These are phyloP conservation scores for Drosophila macrospina DNA, from an alignment of 2,888 invertebrate species.

Conservation along the genomic window DNA sequence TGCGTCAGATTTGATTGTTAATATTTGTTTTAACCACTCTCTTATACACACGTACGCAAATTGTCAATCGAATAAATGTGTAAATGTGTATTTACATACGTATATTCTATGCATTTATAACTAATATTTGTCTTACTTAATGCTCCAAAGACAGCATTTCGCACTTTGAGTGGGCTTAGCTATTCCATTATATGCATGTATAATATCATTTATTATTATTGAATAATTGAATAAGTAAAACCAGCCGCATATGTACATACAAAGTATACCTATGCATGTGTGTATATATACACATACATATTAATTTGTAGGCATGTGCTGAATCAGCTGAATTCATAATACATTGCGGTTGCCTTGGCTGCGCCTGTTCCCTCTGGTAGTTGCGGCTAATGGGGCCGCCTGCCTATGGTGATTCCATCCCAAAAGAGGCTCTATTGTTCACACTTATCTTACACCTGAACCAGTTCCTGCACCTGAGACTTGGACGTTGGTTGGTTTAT, in stretches of 20 bases:
- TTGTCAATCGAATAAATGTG: slow-evolving; percentile 11
- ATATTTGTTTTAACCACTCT: slow-evolving; percentile 16
- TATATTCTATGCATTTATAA: slow-evolving; percentile 18
- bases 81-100: not conserved
- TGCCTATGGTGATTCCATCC: slow-evolving; percentile 40
- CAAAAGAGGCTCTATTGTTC: slow-evolving; percentile 37
- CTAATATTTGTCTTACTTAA: slow-evolving; percentile 52
- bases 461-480: slow-evolving; percentile 10
- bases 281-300: slow-evolving; percentile 3
- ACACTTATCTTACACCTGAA: slow-evolving; percentile 52
- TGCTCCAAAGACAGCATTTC: slow-evolving; percentile 47
- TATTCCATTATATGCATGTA: slow-evolving; percentile 51
- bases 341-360: slow-evolving; percentile 56
- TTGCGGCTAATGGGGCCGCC: slow-evolving; percentile 68
- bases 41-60: not conserved
- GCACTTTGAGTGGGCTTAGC: slow-evolving; percentile 56
- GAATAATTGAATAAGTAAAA: slow-evolving; percentile 70
- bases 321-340: slow-evolving; percentile 73
- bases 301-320: slow-evolving; percentile 43
- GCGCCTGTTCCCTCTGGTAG: slow-evolving; percentile 33
- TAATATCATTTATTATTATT: slow-evolving; percentile 73
- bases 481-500: slow-evolving; percentile 40
- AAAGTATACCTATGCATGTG: not conserved
- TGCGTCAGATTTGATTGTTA: not conserved
- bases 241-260: slow-evolving; percentile 12